Conservation (phyloP, 2,797 vertebrate species). For the Scarus forsteni region DNA sequence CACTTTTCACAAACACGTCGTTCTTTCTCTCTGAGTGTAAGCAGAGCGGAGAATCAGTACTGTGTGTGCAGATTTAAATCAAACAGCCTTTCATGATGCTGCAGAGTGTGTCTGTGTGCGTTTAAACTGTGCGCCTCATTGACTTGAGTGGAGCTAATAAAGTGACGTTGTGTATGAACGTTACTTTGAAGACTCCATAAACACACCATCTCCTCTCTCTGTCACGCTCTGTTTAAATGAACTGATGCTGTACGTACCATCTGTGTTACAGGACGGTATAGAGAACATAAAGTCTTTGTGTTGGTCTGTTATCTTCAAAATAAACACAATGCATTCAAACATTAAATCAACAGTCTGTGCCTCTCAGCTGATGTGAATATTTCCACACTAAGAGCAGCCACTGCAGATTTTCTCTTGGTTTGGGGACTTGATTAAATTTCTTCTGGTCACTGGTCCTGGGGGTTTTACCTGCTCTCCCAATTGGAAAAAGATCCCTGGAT, state of each 20-base stretch:
- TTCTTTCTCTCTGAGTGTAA: conserved; percentile 28
- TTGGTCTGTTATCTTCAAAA: conserved; percentile 16
- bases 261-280: conserved; percentile 1
- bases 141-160: conserved; percentile 43
- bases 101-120: conserved; percentile 25
- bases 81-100: conserved; percentile 44
- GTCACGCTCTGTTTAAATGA: not conserved
- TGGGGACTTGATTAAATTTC: not conserved
- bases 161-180: conserved; percentile 27
- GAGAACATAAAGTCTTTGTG: conserved; percentile 11
- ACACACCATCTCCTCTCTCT: not conserved
- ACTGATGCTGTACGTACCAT: conserved; percentile 16
- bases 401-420: too few relatives aligned
- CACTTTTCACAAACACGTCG: conserved; percentile 44
- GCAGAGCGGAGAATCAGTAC: conserved; percentile 39
- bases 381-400: too few relatives aligned
- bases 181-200: conserved; percentile 39
- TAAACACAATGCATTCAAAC: conserved; percentile 7
- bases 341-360: not conserved
- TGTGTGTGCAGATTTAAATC: conserved; percentile 61
- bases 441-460: not conserved
- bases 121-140: conserved; percentile 15
- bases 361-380: too few relatives aligned
- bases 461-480: too few relatives aligned
- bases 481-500: too few relatives aligned